Evolutionary conservation across 2,113 vertebrate genomes (phyloP).

Genomic region (Serinus canaria): DNA sequence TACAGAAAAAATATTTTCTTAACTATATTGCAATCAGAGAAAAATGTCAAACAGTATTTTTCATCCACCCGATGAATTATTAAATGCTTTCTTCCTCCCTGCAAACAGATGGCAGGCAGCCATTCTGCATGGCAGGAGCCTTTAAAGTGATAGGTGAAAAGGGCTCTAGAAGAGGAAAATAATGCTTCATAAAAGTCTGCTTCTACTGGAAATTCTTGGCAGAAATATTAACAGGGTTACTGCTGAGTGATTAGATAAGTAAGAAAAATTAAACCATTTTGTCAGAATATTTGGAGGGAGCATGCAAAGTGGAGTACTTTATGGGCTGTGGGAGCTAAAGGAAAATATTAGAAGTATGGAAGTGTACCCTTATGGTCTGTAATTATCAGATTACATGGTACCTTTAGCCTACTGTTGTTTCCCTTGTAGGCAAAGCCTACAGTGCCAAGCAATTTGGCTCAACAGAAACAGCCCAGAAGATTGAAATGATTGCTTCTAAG

Average conservation of each 20-base stretch:
- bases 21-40: not conserved
- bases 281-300: not conserved
- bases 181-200: not conserved
- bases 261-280: not conserved
- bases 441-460: not conserved
- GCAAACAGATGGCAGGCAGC: constrained; percentile 2
- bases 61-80: constrained; percentile 8
- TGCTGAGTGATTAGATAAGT: not conserved
- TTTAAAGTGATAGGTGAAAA: not conserved
- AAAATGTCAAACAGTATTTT: not conserved
- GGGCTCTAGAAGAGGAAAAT: not conserved
- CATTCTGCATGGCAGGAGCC: not conserved
- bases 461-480: not conserved
- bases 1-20: not conserved
- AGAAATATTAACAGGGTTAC: not conserved
- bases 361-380: not conserved
- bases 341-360: not conserved
- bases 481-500: not conserved
- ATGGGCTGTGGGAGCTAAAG: not conserved
- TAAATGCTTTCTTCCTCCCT: not conserved
- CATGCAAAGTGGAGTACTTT: not conserved
- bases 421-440: not conserved
- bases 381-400: not conserved
- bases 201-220: not conserved
- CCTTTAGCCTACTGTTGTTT: not conserved